Conservation (phyloP, 2,888 invertebrate species). For the Phytoseiulus persimilis region DNA sequence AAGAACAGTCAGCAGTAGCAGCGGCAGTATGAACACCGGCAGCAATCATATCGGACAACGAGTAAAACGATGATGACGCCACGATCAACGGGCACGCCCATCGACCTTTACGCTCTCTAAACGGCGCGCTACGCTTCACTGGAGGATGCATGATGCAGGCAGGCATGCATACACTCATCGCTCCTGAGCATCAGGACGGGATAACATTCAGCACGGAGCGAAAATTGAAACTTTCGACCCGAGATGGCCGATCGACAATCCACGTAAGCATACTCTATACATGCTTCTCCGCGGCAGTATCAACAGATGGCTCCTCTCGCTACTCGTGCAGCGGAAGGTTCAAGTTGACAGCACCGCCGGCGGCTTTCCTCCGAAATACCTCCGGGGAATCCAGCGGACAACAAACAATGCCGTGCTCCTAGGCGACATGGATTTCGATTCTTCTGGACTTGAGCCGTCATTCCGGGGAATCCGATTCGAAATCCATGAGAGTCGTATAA, state of each 20-base stretch:
- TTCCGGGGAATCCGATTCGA: too few relatives aligned
- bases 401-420: background rate
- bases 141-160: background rate
- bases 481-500: too few relatives aligned
- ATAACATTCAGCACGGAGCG: background rate
- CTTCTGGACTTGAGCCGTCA: too few relatives aligned
- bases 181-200: background rate
- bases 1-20: background rate
- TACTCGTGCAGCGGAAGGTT: background rate
- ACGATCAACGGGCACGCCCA: background rate
- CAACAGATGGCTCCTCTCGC: too few relatives aligned
- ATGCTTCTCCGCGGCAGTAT: background rate
- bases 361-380: background rate
- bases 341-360: background rate
- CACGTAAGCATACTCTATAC: background rate
- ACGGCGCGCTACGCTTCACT: background rate
- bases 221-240: background rate
- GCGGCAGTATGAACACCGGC: background rate
- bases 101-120: conserved; percentile 5
- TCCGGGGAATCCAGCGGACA: background rate
- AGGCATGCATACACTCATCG: background rate
- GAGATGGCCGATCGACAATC: background rate
- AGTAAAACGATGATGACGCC: conserved; percentile 5
- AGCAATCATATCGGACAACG: background rate
- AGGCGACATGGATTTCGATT: background rate